These are phyloP conservation scores for Gadopsis bispinosus DNA, from an alignment of 2,797 vertebrate genomes.

Conservation along the genomic window DNA sequence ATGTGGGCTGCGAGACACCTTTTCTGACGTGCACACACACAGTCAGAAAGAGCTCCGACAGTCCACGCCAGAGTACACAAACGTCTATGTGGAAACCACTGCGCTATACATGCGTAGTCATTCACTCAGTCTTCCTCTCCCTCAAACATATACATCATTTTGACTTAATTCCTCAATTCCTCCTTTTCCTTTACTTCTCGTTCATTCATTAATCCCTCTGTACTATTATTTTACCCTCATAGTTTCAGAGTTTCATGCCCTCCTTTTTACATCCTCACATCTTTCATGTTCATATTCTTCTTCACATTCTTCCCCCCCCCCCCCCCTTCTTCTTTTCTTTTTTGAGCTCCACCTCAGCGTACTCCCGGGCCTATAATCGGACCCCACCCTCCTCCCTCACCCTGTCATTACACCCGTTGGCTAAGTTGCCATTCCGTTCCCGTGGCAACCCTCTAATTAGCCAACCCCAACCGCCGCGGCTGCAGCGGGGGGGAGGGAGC, in stretches of 20 bases:
- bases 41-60: constrained; percentile 9
- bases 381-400: constrained; percentile 84
- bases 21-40: constrained; percentile 44
- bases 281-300: constrained; percentile 61
- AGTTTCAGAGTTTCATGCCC: background rate
- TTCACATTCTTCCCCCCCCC: constrained; percentile 41
- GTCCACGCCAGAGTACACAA: constrained; percentile 53
- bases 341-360: constrained; percentile 73
- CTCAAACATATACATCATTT: background rate
- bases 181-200: background rate
- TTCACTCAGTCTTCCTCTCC: constrained; percentile 19
- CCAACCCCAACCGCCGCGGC: constrained; percentile 73
- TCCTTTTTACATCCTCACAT: constrained; percentile 34
- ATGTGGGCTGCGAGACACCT: constrained; percentile 70
- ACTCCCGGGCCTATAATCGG: constrained; percentile 84
- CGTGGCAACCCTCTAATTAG: constrained; percentile 88
- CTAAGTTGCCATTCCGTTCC: constrained; percentile 83
- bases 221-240: constrained; percentile 3
- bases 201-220: constrained; percentile 1
- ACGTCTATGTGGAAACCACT: constrained; percentile 59
- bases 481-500: constrained; percentile 57
- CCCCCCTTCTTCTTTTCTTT: constrained; percentile 61
- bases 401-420: constrained; percentile 86
- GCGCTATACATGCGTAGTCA: constrained; percentile 57
- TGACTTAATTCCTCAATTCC: constrained; percentile 1